Percentiles rank a stretch among this genome's conserved stretches.
Evolutionary conservation across 2,888 invertebrate genomes (phyloP).

Genomic region (Ennomos erosarius): DNA sequence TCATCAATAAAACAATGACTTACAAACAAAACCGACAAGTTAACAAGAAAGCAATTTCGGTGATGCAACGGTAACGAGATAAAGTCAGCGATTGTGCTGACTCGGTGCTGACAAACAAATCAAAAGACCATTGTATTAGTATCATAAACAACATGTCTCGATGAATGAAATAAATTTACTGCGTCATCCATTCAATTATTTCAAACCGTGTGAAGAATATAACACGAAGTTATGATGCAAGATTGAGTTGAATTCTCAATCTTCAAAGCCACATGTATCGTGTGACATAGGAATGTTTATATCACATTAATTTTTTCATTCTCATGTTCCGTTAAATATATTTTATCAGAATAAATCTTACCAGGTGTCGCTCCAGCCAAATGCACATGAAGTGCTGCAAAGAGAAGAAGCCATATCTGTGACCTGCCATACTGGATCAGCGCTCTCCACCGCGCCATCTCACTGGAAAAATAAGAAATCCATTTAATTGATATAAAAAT

Average conservation of each 20-base stretch:
- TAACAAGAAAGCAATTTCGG: slow-evolving; percentile 38
- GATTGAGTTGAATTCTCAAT: too few species aligned
- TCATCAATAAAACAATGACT: slow-evolving; percentile 35
- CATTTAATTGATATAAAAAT: slow-evolving; percentile 7
- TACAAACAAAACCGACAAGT: slow-evolving; percentile 35
- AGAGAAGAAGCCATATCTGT: slow-evolving; percentile 60
- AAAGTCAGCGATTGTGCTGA: slow-evolving; percentile 38
- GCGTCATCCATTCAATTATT: slow-evolving; percentile 20
- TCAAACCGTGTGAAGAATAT: background rate
- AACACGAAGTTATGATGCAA: too few species aligned
- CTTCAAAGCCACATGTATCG: too few species aligned
- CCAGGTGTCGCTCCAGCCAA: slow-evolving; percentile 72
- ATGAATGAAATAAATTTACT: slow-evolving; percentile 26
- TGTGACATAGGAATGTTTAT: too few species aligned
- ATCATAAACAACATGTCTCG: slow-evolving; percentile 25
- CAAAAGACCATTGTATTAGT: slow-evolving; percentile 34
- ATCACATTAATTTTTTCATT: too few species aligned
- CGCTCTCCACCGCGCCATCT: slow-evolving; percentile 81
- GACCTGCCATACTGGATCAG: slow-evolving; percentile 68
- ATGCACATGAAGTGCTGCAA: slow-evolving; percentile 58
- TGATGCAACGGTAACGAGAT: slow-evolving; percentile 41
- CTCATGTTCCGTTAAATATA: too few species aligned
- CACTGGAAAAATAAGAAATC: slow-evolving; percentile 68
- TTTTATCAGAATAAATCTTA: slow-evolving; percentile 41
- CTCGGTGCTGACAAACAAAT: slow-evolving; percentile 40